Evolutionary conservation across 2,113 vertebrate species (phyloP).

Genomic region (Gracilinanus agilis): DNA sequence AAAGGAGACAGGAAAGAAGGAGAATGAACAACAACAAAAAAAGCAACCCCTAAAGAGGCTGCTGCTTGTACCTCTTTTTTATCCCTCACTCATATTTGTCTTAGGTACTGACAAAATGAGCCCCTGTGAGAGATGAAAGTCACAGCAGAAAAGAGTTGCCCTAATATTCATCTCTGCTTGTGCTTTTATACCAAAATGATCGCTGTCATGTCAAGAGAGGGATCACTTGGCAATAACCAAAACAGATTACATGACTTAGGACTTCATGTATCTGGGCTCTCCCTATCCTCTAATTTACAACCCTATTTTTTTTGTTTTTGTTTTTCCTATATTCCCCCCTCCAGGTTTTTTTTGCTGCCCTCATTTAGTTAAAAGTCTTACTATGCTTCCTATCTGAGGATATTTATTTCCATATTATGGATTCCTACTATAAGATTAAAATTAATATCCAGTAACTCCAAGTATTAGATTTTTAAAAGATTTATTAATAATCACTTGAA

Average conservation of each 20-base stretch:
- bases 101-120: accelerated
- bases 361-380: too few relatives aligned
- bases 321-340: too few relatives aligned
- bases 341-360: too few relatives aligned
- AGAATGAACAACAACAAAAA: background rate
- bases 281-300: background rate
- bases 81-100: background rate
- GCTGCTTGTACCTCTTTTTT: background rate
- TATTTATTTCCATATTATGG: too few relatives aligned
- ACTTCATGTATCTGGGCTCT: background rate
- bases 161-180: too few relatives aligned
- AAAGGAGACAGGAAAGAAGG: background rate
- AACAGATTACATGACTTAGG: background rate
- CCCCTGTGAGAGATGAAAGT: background rate
- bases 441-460: too few relatives aligned
- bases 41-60: background rate
- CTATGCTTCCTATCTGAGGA: too few relatives aligned
- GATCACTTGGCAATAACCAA: background rate
- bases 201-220: background rate
- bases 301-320: background rate
- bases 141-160: background rate
- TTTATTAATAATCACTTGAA: too few relatives aligned
- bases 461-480: too few relatives aligned
- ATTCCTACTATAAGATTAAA: too few relatives aligned
- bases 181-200: background rate